phyloP scores from a whole-genome alignment of 2,797 vertebrate species.

The Adelosebastes latens region DNA sequence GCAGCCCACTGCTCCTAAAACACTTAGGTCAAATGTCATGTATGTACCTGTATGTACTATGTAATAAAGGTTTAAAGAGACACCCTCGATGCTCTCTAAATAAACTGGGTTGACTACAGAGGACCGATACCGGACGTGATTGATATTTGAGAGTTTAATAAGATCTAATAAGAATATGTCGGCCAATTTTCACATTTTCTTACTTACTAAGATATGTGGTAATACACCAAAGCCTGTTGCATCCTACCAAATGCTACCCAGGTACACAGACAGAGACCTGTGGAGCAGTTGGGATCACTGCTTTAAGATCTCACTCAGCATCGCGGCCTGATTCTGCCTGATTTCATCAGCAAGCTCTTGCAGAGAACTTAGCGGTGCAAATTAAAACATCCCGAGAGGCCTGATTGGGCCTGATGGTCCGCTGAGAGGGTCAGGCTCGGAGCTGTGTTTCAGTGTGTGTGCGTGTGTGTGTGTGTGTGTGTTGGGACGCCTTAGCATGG shows the following conservation, averaged over 20 bases:
- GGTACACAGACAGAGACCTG: neutral
- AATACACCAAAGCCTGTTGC: neutral
- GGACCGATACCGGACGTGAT: neutral
- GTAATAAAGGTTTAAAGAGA: too few relatives aligned
- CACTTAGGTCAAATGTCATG: too few relatives aligned
- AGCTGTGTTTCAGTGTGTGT: slow-evolving; percentile 20
- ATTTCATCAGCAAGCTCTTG: slow-evolving; percentile 60
- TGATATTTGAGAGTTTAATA: neutral
- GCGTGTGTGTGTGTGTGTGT: neutral
- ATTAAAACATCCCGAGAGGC: slow-evolving; percentile 53
- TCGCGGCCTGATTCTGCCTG: slow-evolving; percentile 24
- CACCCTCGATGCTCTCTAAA: neutral
- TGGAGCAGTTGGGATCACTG: neutral
- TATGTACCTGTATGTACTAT: too few relatives aligned
- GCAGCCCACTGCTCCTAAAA: too few relatives aligned
- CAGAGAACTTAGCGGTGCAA: slow-evolving; percentile 41
- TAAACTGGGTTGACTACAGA: neutral
- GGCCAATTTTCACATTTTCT: neutral
- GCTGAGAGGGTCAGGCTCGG: slow-evolving; percentile 13
- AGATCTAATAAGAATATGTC: neutral
- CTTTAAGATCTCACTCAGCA: slow-evolving; percentile 3
- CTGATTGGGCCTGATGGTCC: slow-evolving; percentile 49
- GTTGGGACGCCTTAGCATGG: neutral
- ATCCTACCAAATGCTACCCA: neutral
- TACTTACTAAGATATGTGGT: neutral